Conservation (phyloP, 1,140 invertebrate species). For the Cecropterus lyciades region DNA sequence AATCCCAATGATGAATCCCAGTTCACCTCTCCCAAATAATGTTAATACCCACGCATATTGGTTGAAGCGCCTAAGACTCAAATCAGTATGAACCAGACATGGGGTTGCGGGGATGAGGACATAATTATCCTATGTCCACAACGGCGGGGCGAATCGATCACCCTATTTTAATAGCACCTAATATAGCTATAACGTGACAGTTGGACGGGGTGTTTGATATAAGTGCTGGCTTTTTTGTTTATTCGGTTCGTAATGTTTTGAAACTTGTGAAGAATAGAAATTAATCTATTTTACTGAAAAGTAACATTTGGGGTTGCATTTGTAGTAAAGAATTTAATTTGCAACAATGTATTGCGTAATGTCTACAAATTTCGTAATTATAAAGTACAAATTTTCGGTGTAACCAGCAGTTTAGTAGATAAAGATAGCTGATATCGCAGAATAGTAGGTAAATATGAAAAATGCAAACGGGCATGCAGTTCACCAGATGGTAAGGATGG, state of each 20-base stretch:
- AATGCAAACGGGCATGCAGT: no score
- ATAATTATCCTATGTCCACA: slow-evolving; percentile 36
- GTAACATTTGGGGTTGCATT: no score
- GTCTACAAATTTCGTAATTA: no score
- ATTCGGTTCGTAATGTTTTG: slow-evolving; percentile 1
- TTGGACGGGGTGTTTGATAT: slow-evolving; percentile 2
- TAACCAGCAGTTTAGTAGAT: no score
- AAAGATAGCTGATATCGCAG: no score
- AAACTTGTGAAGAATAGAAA: no score
- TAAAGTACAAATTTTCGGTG: no score
- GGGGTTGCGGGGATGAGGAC: slow-evolving; percentile 14
- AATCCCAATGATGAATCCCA: not conserved
- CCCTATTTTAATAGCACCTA: slow-evolving; percentile 34
- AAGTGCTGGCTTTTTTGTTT: slow-evolving; percentile 4
- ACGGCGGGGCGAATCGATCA: slow-evolving; percentile 29
- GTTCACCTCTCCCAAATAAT: not conserved
- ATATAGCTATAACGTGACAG: slow-evolving; percentile 27
- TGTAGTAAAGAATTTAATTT: no score
- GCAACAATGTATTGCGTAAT: no score
- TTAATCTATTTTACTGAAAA: not conserved
- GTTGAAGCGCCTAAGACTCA: slow-evolving; percentile 15
- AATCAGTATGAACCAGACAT: slow-evolving; percentile 21
- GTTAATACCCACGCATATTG: slow-evolving; percentile 17
- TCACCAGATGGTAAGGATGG: no score
- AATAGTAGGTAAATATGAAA: no score